Evolutionary conservation across 2,888 invertebrate species (phyloP), one percentile per base, ranked within the genome.

Genomic region (Habrosyne pyritoides): DNA sequence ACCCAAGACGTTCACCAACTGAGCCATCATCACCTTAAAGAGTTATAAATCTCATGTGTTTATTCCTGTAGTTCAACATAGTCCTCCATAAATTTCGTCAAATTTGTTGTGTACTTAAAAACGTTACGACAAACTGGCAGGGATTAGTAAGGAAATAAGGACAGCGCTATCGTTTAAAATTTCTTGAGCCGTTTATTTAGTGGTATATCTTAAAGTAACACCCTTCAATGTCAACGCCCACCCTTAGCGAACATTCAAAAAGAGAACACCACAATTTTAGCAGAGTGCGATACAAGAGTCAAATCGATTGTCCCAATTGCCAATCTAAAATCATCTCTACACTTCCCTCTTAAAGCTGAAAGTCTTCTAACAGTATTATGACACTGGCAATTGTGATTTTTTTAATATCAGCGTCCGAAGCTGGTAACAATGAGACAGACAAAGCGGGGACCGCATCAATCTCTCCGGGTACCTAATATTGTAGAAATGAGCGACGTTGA

Each of bases 381-480:
- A 58, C 60, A 53, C 54, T 55, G 58, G 21, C 60, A 55, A 56
- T 60, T 60, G 60, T 63, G 53, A 62, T 73, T 71, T 67, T 73
- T 73, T 69, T 71, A 73, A 75, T 75, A 73, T 73, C 69, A 62
- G 59, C 67, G 64, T 64, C 70, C 63, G 56, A 66, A 70, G 67
- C 63, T 60, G 53, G 63, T 64, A 66, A 72, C 72, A 72, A 67
- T 70, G 74, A 67, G 74, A 69, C 66, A 70, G 73, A 75, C 68
- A 73, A 70, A 75, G 74, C 75, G 69, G 60, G 59, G 57, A 66
- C 67, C 67, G 64, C 79, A 78, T 79, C 78, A 79, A 78, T 78
- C 78, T 75, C 73, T 24, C 49, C 33, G 47, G 52, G 58, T 64
- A 64, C 66, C 71, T 77, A 73, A 79, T 79, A 79, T 71, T 71